Percentiles rank a stretch among this genome's conserved stretches.
phyloP scores from a whole-genome alignment of 2,797 vertebrate species.

The Pseudomugil tenellus region DNA sequence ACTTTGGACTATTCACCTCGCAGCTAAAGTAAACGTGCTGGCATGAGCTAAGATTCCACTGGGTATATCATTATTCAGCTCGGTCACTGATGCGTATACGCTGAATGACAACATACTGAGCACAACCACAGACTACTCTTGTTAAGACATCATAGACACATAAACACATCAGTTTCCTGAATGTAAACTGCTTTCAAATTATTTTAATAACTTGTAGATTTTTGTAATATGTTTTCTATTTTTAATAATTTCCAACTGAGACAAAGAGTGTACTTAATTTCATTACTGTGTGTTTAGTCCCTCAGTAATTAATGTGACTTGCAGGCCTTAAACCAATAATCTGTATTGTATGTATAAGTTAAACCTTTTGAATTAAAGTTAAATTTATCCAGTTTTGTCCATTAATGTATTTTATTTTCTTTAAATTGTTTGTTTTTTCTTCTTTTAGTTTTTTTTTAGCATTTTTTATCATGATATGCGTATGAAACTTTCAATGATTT shows the following conservation, averaged over 20 bases:
- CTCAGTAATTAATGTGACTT: not conserved
- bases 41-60: conserved; percentile 10
- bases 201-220: too few species aligned
- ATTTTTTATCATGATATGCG: not conserved
- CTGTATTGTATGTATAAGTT: too few species aligned
- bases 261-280: too few species aligned
- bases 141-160: not conserved
- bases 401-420: not conserved
- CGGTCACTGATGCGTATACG: not conserved
- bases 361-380: not conserved
- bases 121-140: not conserved
- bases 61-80: conserved; percentile 24
- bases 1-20: conserved; percentile 29
- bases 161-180: not conserved
- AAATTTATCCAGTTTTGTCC: not conserved
- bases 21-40: conserved; percentile 32
- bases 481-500: not conserved
- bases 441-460: not conserved
- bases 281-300: not conserved
- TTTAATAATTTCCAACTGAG: too few species aligned
- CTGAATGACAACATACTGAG: conserved; percentile 8
- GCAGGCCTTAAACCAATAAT: conserved; percentile 1
- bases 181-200: not conserved
- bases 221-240: too few species aligned
- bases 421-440: not conserved